Percentiles rank a stretch among this genome's conserved stretches.
phyloP scores from a whole-genome alignment of 2,797 vertebrate species.

The Tolypeutes matacus region DNA sequence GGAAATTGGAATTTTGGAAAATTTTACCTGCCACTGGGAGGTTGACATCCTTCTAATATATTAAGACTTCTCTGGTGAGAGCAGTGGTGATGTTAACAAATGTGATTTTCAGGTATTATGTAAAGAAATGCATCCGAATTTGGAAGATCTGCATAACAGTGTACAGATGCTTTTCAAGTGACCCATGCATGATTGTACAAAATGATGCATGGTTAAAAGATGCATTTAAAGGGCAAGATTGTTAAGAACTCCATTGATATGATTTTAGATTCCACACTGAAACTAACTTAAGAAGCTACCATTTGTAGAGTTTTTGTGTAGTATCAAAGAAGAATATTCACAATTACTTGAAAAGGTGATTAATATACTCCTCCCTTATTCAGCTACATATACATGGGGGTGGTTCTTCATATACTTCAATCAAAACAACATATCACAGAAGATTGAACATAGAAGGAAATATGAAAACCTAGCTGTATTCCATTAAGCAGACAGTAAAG shows the following conservation, averaged over 20 bases:
- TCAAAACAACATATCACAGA: neutral
- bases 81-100: neutral
- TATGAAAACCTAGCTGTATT: neutral
- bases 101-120: conserved; percentile 27
- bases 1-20: conserved; percentile 66
- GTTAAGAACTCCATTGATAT: conserved; percentile 1
- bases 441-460: neutral
- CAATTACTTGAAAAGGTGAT: neutral
- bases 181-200: neutral
- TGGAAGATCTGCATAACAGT: neutral
- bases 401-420: neutral
- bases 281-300: conserved; percentile 28
- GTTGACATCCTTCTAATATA: neutral
- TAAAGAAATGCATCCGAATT: conserved; percentile 39
- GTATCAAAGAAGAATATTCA: conserved; percentile 27
- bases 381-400: neutral
- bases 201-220: neutral
- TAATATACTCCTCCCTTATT: neutral
- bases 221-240: conserved; percentile 2
- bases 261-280: neutral
- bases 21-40: conserved; percentile 57
- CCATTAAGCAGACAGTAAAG: neutral
- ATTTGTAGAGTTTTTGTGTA: conserved; percentile 32
- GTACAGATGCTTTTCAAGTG: neutral
- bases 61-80: neutral